Base-by-base conservation (phyloP, 1,140 invertebrate species). In the Micrasema longulum region DNA sequence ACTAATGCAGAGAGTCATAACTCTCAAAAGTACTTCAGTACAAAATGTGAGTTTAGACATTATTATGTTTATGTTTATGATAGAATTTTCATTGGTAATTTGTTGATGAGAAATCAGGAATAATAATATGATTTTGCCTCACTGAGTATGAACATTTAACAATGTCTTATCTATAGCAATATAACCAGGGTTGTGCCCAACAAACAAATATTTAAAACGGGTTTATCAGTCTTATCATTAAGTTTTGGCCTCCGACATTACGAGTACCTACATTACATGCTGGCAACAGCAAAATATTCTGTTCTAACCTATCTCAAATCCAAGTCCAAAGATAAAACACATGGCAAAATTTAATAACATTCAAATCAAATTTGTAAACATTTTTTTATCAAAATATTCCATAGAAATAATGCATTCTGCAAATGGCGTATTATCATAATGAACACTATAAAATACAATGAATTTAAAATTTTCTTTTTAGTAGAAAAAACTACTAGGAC, bases 1-100 rank as follows among this genome's bases (percentile, higher is more conserved):
- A 68, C 20, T 5, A 67, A 45, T 18, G 50, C 41, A 5, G 74
- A 76, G 18, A 55, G 31, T 22, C 16, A 12, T 23, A 35, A 53
- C 57, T 73, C 71, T 11, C 60, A 76, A n/a, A 72, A 76, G 43
- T 76, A 72, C 20, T 76, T 67, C 68, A 63, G 53, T 65, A 67
- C 71, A 5, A 76, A 70, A 73, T 48, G 74, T 76, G 67, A 65
- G 69, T 43, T 7, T 31, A 4, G 26, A 7, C 26, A 31, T 4
- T 31, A 31, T 31, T 31, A 31, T 4, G 26, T 31, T 31, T 31
- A 7, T 31, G 2, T 31, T 2, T 7, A 7, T 7, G 26, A 2
- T 31, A 7, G 26, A 31, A 31, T 31, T 4, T 31, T 31, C 26
- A 31, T 31, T 31, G 26, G 26, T 31, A 31, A 31, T 31, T 31